A percentile compares a stretch with the other conserved stretches of the same genome.
These are phyloP conservation scores for Melanotus villosus DNA, from an alignment of 2,888 invertebrate genomes.

Conservation along the genomic window DNA sequence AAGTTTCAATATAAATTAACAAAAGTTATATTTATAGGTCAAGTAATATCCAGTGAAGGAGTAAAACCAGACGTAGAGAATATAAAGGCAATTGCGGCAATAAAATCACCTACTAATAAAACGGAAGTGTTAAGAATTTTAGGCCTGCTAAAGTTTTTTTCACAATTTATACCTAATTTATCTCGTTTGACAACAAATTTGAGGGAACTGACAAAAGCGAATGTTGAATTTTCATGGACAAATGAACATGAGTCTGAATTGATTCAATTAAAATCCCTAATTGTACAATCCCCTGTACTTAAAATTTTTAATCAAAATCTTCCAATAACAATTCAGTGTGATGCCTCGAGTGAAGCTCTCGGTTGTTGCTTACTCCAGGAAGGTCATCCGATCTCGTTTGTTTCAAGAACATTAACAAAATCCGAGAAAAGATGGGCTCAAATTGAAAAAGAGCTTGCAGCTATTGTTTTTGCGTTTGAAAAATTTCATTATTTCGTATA, in stretches of 20 bases:
- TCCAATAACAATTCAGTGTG: constrained; percentile 32
- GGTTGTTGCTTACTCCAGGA: constrained; percentile 54
- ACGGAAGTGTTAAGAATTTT: constrained; percentile 35
- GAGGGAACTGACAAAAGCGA: constrained; percentile 23
- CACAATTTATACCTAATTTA: constrained; percentile 40
- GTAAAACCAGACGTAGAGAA: no score
- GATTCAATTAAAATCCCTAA: no score
- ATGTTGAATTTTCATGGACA: background rate
- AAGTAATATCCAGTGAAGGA: constrained; percentile 38
- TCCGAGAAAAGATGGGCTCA: constrained; percentile 18
- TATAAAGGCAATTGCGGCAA: constrained; percentile 28
- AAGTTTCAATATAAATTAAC: constrained; percentile 42
- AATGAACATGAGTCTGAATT: no score
- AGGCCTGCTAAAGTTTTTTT: constrained; percentile 41
- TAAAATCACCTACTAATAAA: constrained; percentile 17
- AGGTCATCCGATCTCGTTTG: constrained; percentile 48
- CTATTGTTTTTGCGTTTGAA: constrained; percentile 53
- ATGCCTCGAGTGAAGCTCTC: constrained; percentile 53
- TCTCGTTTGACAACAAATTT: constrained; percentile 5
- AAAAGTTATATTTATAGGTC: constrained; percentile 36
- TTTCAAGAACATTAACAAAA: constrained; percentile 2
- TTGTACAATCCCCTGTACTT: background rate
- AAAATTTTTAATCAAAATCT: constrained; percentile 22
- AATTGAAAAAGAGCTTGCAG: constrained; percentile 57
- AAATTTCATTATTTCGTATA: constrained; percentile 56